Conservation (phyloP, 2,797 vertebrate species). For the Xenopus petersii region DNA sequence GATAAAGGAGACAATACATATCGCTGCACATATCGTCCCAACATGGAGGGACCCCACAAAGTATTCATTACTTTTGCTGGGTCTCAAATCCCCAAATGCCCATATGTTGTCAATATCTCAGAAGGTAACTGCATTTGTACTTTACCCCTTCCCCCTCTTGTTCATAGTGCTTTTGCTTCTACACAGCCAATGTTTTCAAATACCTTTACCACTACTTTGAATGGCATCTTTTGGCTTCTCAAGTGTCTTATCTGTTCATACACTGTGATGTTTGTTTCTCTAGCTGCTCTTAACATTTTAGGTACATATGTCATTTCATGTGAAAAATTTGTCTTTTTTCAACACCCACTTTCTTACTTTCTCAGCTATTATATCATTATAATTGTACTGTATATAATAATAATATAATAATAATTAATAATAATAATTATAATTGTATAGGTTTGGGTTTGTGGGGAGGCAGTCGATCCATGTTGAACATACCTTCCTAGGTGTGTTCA, state of each 20-base stretch:
- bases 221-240: neutral
- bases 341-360: neutral
- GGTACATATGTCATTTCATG: neutral
- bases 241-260: neutral
- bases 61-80: conserved; percentile 86
- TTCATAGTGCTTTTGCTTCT: neutral
- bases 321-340: neutral
- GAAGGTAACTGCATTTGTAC: conserved; percentile 73
- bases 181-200: neutral
- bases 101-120: conserved; percentile 84
- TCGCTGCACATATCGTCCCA: conserved; percentile 89
- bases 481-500: neutral
- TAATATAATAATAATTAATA: too few relatives aligned
- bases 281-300: neutral
- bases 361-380: too few relatives aligned
- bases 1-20: conserved; percentile 91
- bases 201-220: neutral
- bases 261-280: neutral
- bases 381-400: too few relatives aligned
- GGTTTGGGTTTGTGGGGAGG: neutral
- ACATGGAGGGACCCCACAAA: conserved; percentile 83
- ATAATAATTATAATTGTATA: too few relatives aligned
- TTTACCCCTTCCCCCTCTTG: neutral
- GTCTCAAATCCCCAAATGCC: conserved; percentile 85
- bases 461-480: neutral